A percentile compares a stretch with the other conserved stretches of the same genome.
Conservation (phyloP, 2,113 vertebrate species). For the Lagenorhynchus albirostris region DNA sequence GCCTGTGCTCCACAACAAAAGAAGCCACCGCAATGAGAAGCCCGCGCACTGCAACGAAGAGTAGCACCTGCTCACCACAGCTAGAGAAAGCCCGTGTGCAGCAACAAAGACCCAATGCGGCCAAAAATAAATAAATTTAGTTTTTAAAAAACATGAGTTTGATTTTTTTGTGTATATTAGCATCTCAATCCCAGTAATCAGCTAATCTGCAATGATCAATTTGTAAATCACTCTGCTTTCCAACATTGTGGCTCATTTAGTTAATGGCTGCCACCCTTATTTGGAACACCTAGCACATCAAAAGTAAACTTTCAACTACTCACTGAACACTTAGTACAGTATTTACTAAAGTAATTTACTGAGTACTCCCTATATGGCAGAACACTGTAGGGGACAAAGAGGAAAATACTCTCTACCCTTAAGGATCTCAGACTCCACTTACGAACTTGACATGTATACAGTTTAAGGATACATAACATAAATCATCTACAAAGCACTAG, state of each 20-base stretch:
- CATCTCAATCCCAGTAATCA: background rate
- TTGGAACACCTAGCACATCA: background rate
- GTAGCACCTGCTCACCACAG: too few species aligned
- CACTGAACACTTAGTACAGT: background rate
- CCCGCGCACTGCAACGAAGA: too few species aligned
- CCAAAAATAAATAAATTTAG: too few species aligned
- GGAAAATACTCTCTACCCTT: background rate
- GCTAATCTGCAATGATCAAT: background rate
- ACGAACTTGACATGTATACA: background rate
- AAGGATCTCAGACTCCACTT: background rate
- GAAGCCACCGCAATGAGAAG: too few species aligned
- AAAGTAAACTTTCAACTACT: background rate
- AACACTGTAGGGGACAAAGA: background rate
- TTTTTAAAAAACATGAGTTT: too few species aligned
- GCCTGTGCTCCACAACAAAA: too few species aligned
- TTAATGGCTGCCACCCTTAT: background rate
- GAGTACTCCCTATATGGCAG: background rate
- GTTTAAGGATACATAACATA: background rate
- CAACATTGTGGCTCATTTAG: background rate
- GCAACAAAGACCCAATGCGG: too few species aligned
- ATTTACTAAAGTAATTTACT: background rate
- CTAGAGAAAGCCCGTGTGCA: too few species aligned
- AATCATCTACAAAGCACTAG: background rate
- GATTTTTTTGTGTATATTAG: background rate
- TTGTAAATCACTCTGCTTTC: background rate